These are phyloP conservation scores for Eleginops maclovinus DNA, from an alignment of 2,113 vertebrate genomes.

Conservation along the genomic window DNA sequence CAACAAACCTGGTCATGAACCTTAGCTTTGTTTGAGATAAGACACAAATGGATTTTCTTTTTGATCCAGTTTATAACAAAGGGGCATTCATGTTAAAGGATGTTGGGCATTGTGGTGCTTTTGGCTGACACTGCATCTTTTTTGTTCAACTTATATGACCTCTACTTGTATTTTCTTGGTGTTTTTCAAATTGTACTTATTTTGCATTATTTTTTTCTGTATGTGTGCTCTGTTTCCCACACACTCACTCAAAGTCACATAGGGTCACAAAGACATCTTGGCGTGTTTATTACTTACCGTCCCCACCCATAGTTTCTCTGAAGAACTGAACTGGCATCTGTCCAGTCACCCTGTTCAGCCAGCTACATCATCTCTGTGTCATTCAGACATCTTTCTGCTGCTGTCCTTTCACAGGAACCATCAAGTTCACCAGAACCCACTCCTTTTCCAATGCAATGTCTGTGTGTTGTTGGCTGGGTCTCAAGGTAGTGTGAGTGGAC, in stretches of 20 bases:
- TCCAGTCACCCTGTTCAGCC: not conserved
- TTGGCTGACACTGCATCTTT: slow-evolving; percentile 44
- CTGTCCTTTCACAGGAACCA: slow-evolving; percentile 22
- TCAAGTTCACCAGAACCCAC: slow-evolving; percentile 10
- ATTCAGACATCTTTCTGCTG: slow-evolving; percentile 19
- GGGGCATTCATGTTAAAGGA: slow-evolving; percentile 44
- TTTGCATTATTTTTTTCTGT: not conserved
- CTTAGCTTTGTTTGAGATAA: slow-evolving; percentile 50
- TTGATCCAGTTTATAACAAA: slow-evolving; percentile 65
- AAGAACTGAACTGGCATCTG: not conserved
- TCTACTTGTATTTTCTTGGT: not conserved
- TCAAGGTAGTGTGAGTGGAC: not conserved
- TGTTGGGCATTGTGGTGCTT: slow-evolving; percentile 8
- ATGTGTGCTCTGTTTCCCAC: not conserved
- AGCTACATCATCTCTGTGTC: slow-evolving; percentile 26
- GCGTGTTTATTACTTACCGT: not conserved
- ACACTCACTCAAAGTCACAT: not conserved
- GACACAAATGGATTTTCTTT: slow-evolving; percentile 53
- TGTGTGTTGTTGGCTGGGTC: slow-evolving; percentile 11
- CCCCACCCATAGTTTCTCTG: not conserved
- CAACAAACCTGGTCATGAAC: slow-evolving; percentile 55
- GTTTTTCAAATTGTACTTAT: not conserved
- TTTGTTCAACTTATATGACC: not conserved
- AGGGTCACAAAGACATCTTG: not conserved
- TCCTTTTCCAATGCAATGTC: slow-evolving; percentile 18